Percentiles rank a stretch among this genome's conserved stretches.
Evolutionary conservation across 1,140 invertebrate genomes (phyloP).

Genomic region (Procambarus clarkii): DNA sequence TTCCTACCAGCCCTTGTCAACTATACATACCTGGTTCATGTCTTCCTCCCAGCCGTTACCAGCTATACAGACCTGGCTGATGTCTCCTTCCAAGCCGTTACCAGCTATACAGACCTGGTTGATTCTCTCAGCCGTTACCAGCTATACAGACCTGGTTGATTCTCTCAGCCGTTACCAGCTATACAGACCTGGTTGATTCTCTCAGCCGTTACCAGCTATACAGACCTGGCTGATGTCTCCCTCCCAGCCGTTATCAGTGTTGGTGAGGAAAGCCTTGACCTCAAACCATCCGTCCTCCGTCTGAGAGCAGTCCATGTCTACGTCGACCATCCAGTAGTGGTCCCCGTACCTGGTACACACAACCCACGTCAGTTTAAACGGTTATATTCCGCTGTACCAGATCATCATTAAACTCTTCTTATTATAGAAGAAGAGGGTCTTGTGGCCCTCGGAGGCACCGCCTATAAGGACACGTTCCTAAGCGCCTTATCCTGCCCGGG

Average conservation of each 20-base stretch:
- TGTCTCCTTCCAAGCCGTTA: neutral
- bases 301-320: conserved; percentile 77
- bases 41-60: too few species aligned
- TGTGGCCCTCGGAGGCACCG: too few species aligned
- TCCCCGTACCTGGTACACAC: conserved; percentile 73
- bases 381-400: too few species aligned
- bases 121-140: too few species aligned
- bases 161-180: too few species aligned
- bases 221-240: conserved; percentile 65
- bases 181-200: neutral
- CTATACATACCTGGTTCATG: neutral
- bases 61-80: neutral
- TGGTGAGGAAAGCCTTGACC: conserved; percentile 75
- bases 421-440: too few species aligned
- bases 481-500: too few species aligned
- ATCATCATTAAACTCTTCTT: too few species aligned
- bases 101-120: too few species aligned
- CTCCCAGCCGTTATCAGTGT: conserved; percentile 66
- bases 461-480: too few species aligned
- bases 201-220: neutral
- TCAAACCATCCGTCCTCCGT: conserved; percentile 78
- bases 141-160: too few species aligned
- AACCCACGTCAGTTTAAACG: neutral
- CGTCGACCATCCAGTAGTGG: conserved; percentile 78
- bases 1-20: too few species aligned